Evolutionary conservation across 2,113 vertebrate species (phyloP), one percentile per base, ranked within the genome.

Genomic region (Paracyprichromis sp.): DNA sequence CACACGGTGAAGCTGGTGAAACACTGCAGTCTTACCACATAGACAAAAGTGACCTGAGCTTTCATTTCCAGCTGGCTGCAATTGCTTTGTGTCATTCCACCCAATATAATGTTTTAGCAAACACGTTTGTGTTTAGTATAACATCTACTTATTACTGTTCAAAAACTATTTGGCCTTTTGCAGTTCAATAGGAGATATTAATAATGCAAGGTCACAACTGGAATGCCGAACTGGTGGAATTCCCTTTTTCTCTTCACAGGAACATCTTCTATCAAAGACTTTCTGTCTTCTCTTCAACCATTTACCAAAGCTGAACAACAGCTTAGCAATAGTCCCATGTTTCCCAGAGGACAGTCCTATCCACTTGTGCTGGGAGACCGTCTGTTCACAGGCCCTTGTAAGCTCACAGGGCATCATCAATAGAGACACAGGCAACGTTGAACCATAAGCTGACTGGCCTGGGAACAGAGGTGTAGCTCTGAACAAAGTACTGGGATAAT

Each of bases 321-420:
- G 87, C 90, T 89, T 69, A 87, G 85, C 53, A 63, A 78, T 31
- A 84, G 88, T 89, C 73, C 79, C 61, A 40, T 52, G 79, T 83
- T 93, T 94, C 89, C 92, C 92, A 89, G 88, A 90, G 86, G 78
- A 94, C 63, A 83, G 87, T 69, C 85, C 66, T 26, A 36, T 93
- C 92, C 85, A 89, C 89, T 92, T 52, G 52, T 50, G 73, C 91
- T 93, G 92, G 85, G 88, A 93, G 84, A 82, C 76, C 73, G 82
- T 89, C 86, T 88, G 88, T 96, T 96, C 96, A 95, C 96, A 96
- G 94, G 95, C 94, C 92, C 95, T 31, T 52, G 61, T 90, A 82
- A 85, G 92, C 91, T 95, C 94, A 88, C 79, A 93, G 94, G 94
- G 92, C 95, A 94, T 92, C 92, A 78, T 93, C 92, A 92, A 93